A percentile compares a stretch with the other conserved stretches of the same genome.
phyloP scores from a whole-genome alignment of 2,113 vertebrate genomes.

The Cebus imitator region DNA sequence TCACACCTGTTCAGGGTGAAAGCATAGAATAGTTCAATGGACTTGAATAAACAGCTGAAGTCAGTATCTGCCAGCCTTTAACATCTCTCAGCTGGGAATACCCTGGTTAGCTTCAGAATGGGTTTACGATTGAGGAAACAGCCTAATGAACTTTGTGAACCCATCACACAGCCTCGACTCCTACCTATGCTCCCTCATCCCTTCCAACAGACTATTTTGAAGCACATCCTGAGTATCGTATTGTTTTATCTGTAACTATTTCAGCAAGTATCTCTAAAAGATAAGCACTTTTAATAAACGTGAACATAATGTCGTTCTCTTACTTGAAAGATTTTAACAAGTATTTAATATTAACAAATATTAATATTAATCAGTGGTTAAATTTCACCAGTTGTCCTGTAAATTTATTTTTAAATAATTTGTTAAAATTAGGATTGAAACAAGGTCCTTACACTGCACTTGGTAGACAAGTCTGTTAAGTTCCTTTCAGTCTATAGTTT shows the following conservation, averaged over 20 bases:
- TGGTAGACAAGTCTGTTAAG: background rate
- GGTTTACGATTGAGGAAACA: background rate
- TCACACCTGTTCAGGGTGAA: background rate
- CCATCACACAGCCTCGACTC: background rate
- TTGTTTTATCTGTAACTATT: background rate
- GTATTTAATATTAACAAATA: background rate
- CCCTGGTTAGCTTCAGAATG: background rate
- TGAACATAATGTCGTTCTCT: background rate
- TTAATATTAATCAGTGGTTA: background rate
- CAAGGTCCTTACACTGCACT: background rate
- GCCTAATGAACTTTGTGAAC: background rate
- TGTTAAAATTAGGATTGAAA: background rate
- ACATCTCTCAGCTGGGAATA: background rate
- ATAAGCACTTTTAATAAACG: background rate
- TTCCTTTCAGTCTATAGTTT: background rate
- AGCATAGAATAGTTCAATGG: background rate
- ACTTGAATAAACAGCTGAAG: background rate
- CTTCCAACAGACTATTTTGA: background rate
- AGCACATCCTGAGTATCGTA: background rate
- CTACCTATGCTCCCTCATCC: rapidly evolving
- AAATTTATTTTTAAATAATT: background rate
- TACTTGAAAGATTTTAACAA: background rate
- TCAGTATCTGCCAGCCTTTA: background rate
- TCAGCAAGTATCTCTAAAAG: background rate
- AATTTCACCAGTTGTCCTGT: background rate